Conservation (phyloP, 2,797 vertebrate genomes). For the Dendrocincla fuliginosa region DNA sequence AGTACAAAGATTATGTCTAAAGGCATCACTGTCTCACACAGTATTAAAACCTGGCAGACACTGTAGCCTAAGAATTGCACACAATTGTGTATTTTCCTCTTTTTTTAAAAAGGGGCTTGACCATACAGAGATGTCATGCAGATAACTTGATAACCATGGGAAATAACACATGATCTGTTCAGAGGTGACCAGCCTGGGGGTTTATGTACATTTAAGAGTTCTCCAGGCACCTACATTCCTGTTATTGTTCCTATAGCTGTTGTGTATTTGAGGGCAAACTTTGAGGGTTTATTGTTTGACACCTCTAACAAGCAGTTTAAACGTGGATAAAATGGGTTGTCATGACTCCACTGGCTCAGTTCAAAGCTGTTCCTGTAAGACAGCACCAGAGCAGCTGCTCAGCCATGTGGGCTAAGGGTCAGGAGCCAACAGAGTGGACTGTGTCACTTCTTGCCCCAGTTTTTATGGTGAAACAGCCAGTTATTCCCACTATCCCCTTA, state of each 20-base stretch:
- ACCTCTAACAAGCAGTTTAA: background rate
- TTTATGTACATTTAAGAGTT: background rate
- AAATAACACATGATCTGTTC: slow-evolving; percentile 43
- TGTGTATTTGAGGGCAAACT: background rate
- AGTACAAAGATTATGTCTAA: background rate
- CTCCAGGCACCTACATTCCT: background rate
- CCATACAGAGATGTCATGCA: background rate
- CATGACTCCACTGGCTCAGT: background rate
- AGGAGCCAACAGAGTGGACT: background rate
- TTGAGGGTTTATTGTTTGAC: background rate
- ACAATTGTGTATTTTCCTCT: background rate
- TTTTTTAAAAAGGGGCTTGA: background rate
- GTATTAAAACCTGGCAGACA: background rate
- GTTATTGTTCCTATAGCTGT: background rate
- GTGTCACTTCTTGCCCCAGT: background rate
- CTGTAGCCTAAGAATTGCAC: background rate
- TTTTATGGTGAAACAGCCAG: background rate
- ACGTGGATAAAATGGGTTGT: background rate
- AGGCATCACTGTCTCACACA: accelerated
- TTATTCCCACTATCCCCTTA: background rate
- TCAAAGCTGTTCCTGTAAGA: background rate
- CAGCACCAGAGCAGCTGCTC: background rate
- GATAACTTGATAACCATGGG: background rate
- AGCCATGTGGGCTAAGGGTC: background rate
- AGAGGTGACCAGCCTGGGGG: background rate